Evolutionary conservation across 2,113 vertebrate species (phyloP), one percentile per base, ranked within the genome.

Genomic region (Chaetodon auriga): DNA sequence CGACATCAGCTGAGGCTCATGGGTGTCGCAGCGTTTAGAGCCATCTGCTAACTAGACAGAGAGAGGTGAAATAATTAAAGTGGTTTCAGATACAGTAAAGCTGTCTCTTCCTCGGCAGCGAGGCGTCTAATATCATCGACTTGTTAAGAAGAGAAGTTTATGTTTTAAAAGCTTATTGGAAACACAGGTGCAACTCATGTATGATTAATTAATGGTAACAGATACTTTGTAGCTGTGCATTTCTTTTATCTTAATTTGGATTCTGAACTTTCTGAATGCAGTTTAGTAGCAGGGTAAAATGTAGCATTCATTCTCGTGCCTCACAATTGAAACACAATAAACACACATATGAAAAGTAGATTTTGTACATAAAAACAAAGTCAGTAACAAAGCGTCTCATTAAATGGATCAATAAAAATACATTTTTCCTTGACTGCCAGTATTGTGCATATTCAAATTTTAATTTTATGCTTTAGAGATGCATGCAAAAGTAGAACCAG

Each of bases 31-130:
- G 58, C 16, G 41, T 58, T 51, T 41, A 43, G 11, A 85, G 58
- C 58, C 84, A 85, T 85, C 84, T 86, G 75, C 53, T 75, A 60
- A 76, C 21, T 68, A 66, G 68, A 41, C 51, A n/a, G 11, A 66
- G 13, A 76, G 60, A 58, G 57, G 16, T 16, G 2, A 60, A 45
- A 72, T 49, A 73, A 60, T 57, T 54, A 30, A 63, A 64, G 62
- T 61, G 51, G 66, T 65, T 16, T 82, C 30, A 64, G 49, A 63
- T 53, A 57, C 54, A 72, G 43, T 68, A 36, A 62, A 79, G 43
- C 60, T 13, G 45, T 64, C 53, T 68, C 48, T 70, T 76, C 23
- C 43, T 19, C 38, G 48, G 41, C 72, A 63, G 69, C 36, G 55
- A 64, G 23, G 64, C 15, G 55, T 66, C 4, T 18, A 68, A n/a